phyloP scores from a whole-genome alignment of 2,113 vertebrate genomes.

The Brachypteracias leptosomus region DNA sequence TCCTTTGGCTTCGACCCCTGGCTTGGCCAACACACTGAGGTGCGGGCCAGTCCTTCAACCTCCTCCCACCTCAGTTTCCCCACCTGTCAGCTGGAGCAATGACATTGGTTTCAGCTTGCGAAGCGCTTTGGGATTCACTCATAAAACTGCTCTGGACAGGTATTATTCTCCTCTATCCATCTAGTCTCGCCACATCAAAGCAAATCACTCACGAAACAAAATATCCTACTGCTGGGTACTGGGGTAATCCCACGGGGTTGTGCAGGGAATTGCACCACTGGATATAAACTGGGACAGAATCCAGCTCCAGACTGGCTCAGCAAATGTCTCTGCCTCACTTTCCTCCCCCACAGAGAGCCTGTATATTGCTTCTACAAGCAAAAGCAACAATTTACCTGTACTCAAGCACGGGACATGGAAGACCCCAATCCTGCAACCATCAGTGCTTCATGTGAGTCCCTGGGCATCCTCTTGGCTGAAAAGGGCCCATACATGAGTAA shows the following conservation, averaged over 20 bases:
- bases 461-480: background rate
- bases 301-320: background rate
- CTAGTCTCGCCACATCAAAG: background rate
- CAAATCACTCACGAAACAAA: background rate
- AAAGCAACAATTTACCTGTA: background rate
- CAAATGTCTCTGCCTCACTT: background rate
- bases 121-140: background rate
- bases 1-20: background rate
- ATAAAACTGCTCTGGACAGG: background rate
- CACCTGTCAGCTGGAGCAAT: background rate
- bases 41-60: background rate
- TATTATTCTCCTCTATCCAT: background rate
- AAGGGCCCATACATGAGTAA: background rate
- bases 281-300: background rate
- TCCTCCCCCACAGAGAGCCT: background rate
- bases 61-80: background rate
- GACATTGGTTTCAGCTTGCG: background rate
- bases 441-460: background rate
- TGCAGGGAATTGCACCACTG: background rate
- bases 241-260: background rate
- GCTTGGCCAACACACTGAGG: background rate
- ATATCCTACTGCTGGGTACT: rapidly evolving
- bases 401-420: background rate
- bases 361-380: background rate
- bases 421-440: background rate